Conservation (phyloP, 2,888 invertebrate genomes). For the Cosmia trapezina region DNA sequence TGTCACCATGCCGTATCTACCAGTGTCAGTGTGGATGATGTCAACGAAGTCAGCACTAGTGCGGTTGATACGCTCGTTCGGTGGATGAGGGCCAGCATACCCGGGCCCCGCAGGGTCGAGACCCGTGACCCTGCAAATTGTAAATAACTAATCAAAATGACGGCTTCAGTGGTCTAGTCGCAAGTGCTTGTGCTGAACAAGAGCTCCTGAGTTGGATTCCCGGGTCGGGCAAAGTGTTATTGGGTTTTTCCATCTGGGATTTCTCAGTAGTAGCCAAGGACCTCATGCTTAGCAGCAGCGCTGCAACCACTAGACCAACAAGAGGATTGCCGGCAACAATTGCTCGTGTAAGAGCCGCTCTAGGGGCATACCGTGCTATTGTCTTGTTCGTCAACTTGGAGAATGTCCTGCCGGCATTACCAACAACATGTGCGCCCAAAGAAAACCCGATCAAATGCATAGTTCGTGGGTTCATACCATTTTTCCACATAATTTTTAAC, state of each 20-base stretch:
- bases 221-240: too few species aligned
- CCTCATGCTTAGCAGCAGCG: too few species aligned
- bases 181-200: too few species aligned
- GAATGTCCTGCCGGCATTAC: not conserved
- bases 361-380: not conserved
- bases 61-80: not conserved
- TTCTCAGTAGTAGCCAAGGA: not conserved
- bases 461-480: slow-evolving; percentile 7
- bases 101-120: slow-evolving; percentile 10
- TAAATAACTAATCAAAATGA: not conserved
- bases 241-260: too few species aligned
- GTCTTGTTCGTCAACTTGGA: rapidly evolving
- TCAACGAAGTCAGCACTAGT: slow-evolving; percentile 4
- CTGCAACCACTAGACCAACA: not conserved
- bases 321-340: not conserved
- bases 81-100: not conserved
- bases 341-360: not conserved
- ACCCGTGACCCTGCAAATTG: slow-evolving; percentile 27
- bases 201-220: not conserved
- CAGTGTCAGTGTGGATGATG: not conserved
- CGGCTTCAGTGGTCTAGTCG: too few species aligned
- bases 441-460: slow-evolving; percentile 12
- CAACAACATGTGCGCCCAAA: slow-evolving; percentile 14
- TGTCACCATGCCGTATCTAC: not conserved
- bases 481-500: not conserved